These are phyloP conservation scores for Struthio camelus DNA, from an alignment of 2,113 vertebrate genomes.

Conservation along the genomic window DNA sequence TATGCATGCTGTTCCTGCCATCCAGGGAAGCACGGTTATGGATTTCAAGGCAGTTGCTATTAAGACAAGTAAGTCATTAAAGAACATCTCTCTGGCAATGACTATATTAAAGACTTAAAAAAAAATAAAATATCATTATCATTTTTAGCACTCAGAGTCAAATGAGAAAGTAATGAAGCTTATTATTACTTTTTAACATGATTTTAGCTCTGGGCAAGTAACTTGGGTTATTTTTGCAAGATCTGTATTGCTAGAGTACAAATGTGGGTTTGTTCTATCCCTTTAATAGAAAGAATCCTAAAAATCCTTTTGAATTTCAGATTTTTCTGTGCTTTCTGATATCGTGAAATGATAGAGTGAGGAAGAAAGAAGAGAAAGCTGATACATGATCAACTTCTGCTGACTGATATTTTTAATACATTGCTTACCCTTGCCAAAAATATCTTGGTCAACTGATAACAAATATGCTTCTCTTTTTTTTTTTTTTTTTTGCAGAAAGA, in stretches of 20 bases:
- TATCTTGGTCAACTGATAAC: not conserved
- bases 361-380: not conserved
- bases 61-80: not conserved
- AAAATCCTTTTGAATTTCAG: not conserved
- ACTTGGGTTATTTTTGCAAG: not conserved
- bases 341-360: not conserved
- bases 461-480: not conserved
- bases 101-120: not conserved
- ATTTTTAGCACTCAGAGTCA: not conserved
- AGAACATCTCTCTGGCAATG: not conserved
- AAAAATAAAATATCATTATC: not conserved
- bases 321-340: not conserved
- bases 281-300: not conserved
- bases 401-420: not conserved
- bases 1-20: not conserved
- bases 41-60: not conserved
- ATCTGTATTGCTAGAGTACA: not conserved
- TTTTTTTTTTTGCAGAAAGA: not conserved
- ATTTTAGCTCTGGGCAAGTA: not conserved
- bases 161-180: not conserved
- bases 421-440: not conserved
- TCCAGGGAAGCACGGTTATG: not conserved
- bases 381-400: not conserved
- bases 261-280: not conserved
- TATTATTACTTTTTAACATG: not conserved